Conservation (phyloP, 2,888 invertebrate species). For the Parelbella ahira region DNA sequence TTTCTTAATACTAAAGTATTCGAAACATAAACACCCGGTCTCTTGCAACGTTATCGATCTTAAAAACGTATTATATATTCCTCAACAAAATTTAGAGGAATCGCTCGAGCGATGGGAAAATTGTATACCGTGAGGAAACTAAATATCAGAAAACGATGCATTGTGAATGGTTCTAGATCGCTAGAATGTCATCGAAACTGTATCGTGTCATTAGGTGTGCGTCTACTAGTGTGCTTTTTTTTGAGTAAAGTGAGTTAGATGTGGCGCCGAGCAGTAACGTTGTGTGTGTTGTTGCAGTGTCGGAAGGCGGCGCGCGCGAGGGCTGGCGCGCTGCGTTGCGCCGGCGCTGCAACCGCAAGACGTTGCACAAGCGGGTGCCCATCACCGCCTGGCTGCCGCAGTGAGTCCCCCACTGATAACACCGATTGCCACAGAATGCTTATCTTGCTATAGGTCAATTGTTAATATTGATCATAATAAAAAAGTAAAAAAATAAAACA, state of each 20-base stretch:
- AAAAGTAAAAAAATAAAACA: too few relatives aligned
- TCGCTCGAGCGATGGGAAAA: conserved; percentile 2
- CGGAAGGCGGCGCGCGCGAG: conserved; percentile 55
- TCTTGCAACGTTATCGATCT: too few relatives aligned
- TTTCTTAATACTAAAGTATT: too few relatives aligned
- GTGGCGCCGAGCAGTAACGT: too few relatives aligned
- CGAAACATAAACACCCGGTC: too few relatives aligned
- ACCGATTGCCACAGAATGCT: neutral
- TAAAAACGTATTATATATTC: too few relatives aligned
- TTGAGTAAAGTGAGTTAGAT: too few relatives aligned
- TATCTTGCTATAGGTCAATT: too few relatives aligned
- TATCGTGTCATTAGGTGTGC: conserved; percentile 3
- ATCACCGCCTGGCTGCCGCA: conserved; percentile 88
- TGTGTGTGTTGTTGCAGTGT: too few relatives aligned
- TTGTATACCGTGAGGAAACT: conserved; percentile 1
- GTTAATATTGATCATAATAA: too few relatives aligned
- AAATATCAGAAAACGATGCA: neutral
- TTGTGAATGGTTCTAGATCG: neutral
- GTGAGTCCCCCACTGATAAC: conserved; percentile 32
- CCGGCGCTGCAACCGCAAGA: conserved; percentile 84
- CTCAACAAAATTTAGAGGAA: too few relatives aligned
- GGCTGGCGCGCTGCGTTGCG: conserved; percentile 64
- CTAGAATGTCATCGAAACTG: conserved; percentile 1
- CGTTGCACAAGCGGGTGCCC: conserved; percentile 86
- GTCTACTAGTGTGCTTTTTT: too few relatives aligned